A percentile compares a stretch with the other conserved stretches of the same genome.
Conservation (phyloP, 2,797 vertebrate species). For the Pipistrellus kuhlii region DNA sequence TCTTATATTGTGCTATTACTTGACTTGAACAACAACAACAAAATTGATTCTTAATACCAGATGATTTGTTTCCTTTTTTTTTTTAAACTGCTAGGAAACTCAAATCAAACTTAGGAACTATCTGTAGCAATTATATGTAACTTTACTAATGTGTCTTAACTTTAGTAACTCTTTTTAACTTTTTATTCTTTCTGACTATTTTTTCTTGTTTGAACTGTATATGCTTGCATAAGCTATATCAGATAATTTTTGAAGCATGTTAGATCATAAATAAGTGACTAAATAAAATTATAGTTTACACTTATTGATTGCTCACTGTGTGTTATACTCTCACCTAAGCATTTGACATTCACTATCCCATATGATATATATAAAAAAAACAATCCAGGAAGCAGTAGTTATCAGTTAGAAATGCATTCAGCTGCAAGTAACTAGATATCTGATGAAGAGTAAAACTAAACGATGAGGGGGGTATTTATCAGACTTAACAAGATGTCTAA, state of each 20-base stretch:
- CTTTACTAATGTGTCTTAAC: neutral
- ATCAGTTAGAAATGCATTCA: neutral
- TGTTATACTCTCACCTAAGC: neutral
- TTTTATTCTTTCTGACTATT: neutral
- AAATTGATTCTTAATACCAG: neutral
- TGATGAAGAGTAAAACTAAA: neutral
- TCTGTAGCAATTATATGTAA: neutral
- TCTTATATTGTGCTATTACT: neutral
- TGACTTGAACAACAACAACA: neutral
- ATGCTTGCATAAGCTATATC: neutral
- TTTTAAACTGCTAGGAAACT: neutral
- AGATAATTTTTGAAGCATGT: constrained; percentile 45
- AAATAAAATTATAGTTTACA: neutral
- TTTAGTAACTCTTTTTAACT: constrained; percentile 41
- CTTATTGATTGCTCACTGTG: neutral
- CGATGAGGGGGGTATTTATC: neutral
- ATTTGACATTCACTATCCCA: neutral
- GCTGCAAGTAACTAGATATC: neutral
- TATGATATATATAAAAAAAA: neutral
- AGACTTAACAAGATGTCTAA: neutral
- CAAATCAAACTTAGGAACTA: neutral
- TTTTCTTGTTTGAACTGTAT: neutral
- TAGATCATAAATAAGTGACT: neutral
- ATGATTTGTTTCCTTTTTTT: neutral
- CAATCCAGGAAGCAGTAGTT: neutral